Evolutionary conservation across 2,888 invertebrate species (phyloP).

Genomic region (Pristionchus exspectatus): DNA sequence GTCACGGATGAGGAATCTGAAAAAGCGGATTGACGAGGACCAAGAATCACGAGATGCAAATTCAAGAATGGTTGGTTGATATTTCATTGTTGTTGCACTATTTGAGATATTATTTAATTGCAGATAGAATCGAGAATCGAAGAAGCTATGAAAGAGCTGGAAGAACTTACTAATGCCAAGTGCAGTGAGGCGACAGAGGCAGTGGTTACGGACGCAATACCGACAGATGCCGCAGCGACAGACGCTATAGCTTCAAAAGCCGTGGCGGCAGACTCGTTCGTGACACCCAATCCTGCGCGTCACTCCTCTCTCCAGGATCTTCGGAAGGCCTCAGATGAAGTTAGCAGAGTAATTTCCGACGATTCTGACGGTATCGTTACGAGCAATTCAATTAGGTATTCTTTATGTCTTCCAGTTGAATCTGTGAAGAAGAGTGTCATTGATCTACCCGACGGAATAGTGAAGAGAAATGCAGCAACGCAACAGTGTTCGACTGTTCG

Average conservation of each 20-base stretch:
- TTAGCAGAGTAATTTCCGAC: not conserved
- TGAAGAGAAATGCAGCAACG: constrained; percentile 11
- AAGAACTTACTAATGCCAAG: constrained; percentile 9
- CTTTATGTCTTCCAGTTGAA: not conserved
- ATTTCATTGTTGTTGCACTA: not conserved
- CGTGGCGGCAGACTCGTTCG: not conserved
- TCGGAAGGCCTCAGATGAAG: not conserved
- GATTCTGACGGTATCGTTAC: constrained; percentile 22
- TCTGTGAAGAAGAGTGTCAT: not conserved
- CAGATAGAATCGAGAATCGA: not conserved
- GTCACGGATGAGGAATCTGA: not conserved
- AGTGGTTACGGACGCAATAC: not conserved
- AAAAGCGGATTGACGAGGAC: not conserved
- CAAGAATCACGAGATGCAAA: not conserved
- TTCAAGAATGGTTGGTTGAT: not conserved
- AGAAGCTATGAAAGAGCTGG: not conserved
- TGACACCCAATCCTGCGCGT: not conserved
- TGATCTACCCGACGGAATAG: constrained; percentile 23
- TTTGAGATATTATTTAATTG: not conserved
- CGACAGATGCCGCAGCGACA: not conserved
- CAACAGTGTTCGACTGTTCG: constrained; percentile 5
- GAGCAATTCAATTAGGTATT: not conserved
- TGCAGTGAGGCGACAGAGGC: not conserved
- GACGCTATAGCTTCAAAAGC: too few relatives aligned
- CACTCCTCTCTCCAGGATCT: constrained; percentile 8